Percentiles rank a stretch among this genome's conserved stretches.
These are phyloP conservation scores for Chrysodeixis includens DNA, from an alignment of 2,888 invertebrate species.

Conservation along the genomic window DNA sequence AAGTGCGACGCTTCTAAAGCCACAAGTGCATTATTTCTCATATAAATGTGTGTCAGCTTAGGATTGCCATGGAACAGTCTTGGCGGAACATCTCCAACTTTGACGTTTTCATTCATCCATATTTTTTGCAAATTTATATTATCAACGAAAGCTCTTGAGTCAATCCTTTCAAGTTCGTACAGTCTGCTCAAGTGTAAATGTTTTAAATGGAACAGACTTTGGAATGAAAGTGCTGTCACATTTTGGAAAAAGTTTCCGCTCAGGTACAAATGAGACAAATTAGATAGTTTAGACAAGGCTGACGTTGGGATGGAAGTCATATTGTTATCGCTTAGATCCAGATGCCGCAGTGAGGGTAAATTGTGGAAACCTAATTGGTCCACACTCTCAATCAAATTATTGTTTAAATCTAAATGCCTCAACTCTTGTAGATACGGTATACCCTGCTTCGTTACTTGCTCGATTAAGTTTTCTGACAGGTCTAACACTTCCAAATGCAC, in stretches of 20 bases:
- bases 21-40: slow-evolving; percentile 93
- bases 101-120: slow-evolving; percentile 93
- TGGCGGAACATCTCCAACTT: slow-evolving; percentile 93
- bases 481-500: slow-evolving; percentile 92
- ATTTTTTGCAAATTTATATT: slow-evolving; percentile 95
- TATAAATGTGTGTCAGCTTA: slow-evolving; percentile 92
- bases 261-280: slow-evolving; percentile 93
- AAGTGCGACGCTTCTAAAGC: slow-evolving; percentile 94
- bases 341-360: slow-evolving; percentile 91
- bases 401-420: slow-evolving; percentile 91
- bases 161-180: slow-evolving; percentile 91
- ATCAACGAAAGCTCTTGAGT: slow-evolving; percentile 95
- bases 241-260: slow-evolving; percentile 94
- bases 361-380: slow-evolving; percentile 93
- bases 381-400: slow-evolving; percentile 93
- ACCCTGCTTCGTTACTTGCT: slow-evolving; percentile 92
- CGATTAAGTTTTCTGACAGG: slow-evolving; percentile 94
- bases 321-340: slow-evolving; percentile 95
- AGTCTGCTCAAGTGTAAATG: slow-evolving; percentile 92
- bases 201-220: slow-evolving; percentile 94
- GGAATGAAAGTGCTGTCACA: slow-evolving; percentile 93
- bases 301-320: slow-evolving; percentile 93
- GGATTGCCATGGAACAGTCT: slow-evolving; percentile 95
- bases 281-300: slow-evolving; percentile 93
- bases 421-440: slow-evolving; percentile 93